Evolutionary conservation across 2,888 invertebrate species (phyloP).

Genomic region (Sepiola atlantica): DNA sequence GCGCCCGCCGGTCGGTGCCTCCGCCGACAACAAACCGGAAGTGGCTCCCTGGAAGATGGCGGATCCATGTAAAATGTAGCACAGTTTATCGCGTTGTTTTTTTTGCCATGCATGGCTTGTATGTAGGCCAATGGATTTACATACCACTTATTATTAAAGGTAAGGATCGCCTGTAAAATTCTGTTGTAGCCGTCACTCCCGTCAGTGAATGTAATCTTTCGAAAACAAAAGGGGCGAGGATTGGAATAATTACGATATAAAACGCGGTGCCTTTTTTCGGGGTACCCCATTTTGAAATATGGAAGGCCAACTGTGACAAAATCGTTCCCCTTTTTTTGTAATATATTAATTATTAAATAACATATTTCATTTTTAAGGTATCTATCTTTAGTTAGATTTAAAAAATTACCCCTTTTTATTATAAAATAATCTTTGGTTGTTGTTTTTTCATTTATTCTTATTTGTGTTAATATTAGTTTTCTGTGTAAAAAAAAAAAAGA

Average conservation of each 20-base stretch:
- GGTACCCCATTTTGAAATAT: background rate
- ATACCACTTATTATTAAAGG: conserved; percentile 47
- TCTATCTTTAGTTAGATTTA: background rate
- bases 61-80: conserved; percentile 43
- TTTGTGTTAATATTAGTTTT: too few species aligned
- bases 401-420: background rate
- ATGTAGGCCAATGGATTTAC: conserved; percentile 46
- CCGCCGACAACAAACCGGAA: conserved; percentile 40
- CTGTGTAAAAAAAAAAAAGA: background rate
- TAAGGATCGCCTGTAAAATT: conserved; percentile 38
- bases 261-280: background rate
- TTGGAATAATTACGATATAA: background rate
- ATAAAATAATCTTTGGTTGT: background rate
- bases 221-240: background rate
- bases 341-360: background rate
- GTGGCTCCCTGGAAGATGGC: conserved; percentile 40
- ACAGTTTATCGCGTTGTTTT: conserved; percentile 37
- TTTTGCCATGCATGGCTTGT: conserved; percentile 46
- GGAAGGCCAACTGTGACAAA: background rate
- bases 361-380: background rate
- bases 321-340: background rate
- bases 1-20: background rate
- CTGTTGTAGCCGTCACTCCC: background rate
- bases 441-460: background rate
- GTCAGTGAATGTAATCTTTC: background rate